Evolutionary conservation across 2,797 vertebrate species (phyloP).

Genomic region (Synaphobranchus kaupii): DNA sequence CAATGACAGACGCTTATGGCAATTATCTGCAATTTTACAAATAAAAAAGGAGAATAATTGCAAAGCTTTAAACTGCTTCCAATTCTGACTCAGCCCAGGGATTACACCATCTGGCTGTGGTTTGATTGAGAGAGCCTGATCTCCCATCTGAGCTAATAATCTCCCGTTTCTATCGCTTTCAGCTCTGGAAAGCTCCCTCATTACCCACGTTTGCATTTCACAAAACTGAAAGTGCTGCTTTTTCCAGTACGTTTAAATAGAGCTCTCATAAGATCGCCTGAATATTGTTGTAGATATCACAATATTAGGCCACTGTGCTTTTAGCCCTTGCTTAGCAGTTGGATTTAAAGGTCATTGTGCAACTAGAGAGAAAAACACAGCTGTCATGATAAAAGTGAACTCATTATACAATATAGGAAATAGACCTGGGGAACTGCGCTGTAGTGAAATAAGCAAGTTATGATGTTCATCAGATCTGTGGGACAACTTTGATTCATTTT

Average conservation of each 20-base stretch:
- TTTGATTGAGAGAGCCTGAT: conserved; percentile 12
- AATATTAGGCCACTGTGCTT: background rate
- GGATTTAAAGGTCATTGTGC: conserved; percentile 9
- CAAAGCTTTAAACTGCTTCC: conserved; percentile 19
- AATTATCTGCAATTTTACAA: conserved; percentile 33
- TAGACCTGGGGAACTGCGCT: background rate
- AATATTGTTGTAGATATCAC: conserved; percentile 6
- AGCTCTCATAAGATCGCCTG: background rate
- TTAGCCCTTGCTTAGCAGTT: background rate
- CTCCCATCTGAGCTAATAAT: conserved; percentile 26
- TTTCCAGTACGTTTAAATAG: background rate
- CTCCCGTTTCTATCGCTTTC: conserved; percentile 12
- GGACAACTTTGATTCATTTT: background rate
- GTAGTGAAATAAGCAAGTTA: background rate
- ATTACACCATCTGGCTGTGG: conserved; percentile 26
- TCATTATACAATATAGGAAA: background rate
- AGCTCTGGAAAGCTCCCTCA: conserved; percentile 13
- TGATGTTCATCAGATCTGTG: background rate
- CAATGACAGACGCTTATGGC: background rate
- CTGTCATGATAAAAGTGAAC: background rate
- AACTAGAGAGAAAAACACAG: background rate
- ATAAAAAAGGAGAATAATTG: conserved; percentile 6
- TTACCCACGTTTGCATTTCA: conserved; percentile 6
- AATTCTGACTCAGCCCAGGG: conserved; percentile 22
- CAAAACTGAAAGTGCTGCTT: background rate